phyloP scores from a whole-genome alignment of 1,140 invertebrate genomes.

The Subanguina moxae region DNA sequence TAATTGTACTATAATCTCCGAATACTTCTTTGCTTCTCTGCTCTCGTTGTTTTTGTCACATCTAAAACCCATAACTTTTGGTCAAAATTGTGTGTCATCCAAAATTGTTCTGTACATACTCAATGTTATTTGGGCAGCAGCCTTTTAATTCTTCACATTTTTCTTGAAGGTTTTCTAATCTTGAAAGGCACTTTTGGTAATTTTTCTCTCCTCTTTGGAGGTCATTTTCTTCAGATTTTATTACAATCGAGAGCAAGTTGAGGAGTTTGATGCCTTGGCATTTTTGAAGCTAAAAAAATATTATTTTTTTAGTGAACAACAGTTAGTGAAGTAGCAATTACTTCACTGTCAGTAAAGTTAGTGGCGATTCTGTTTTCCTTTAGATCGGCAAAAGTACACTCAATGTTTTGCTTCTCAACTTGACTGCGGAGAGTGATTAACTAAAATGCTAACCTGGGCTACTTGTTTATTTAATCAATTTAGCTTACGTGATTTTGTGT shows the following conservation, averaged over 20 bases:
- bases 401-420: neutral
- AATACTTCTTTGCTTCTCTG: slow-evolving; percentile 4
- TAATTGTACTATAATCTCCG: neutral
- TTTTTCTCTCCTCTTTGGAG: too few relatives aligned
- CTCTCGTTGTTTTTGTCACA: slow-evolving; percentile 4
- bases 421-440: neutral
- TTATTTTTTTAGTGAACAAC: neutral
- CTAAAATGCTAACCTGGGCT: neutral
- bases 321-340: neutral
- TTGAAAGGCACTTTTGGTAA: neutral
- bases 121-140: slow-evolving; percentile 1
- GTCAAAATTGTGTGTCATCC: neutral
- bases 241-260: neutral
- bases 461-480: neutral
- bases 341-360: too few relatives aligned
- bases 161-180: slow-evolving; percentile 4
- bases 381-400: neutral
- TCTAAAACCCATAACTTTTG: too few relatives aligned
- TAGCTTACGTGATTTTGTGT: slow-evolving; percentile 4
- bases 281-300: slow-evolving; percentile 6
- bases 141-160: slow-evolving; percentile 9
- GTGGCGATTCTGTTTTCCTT: neutral
- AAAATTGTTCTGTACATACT: neutral
- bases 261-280: slow-evolving; percentile 6
- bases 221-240: neutral